Conservation (phyloP, 2,888 invertebrate genomes). For the Morpho helenor region DNA sequence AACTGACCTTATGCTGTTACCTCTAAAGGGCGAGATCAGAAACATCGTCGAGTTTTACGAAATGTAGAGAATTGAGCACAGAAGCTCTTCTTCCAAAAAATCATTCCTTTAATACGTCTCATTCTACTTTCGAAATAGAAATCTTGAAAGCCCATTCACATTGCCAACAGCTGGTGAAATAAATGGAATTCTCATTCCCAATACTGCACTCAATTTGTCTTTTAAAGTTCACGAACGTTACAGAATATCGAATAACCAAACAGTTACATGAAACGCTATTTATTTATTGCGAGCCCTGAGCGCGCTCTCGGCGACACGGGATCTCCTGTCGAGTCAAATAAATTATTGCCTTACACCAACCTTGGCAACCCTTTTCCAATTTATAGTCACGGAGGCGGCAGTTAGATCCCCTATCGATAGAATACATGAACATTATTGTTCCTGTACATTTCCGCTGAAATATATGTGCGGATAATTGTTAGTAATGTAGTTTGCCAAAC, state of each 20-base stretch:
- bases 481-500: too few relatives aligned
- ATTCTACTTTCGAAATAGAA: too few relatives aligned
- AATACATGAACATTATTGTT: constrained; percentile 2
- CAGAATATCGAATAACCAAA: constrained; percentile 56
- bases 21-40: background rate
- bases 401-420: constrained; percentile 1
- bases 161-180: background rate
- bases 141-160: background rate
- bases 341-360: constrained; percentile 50
- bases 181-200: constrained; percentile 2
- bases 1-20: background rate
- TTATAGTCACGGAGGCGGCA: constrained; percentile 9
- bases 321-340: constrained; percentile 54
- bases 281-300: constrained; percentile 51
- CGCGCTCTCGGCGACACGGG: constrained; percentile 47
- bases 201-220: constrained; percentile 25
- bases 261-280: constrained; percentile 48
- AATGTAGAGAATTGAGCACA: too few relatives aligned
- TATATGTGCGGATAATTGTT: background rate
- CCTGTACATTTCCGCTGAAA: background rate
- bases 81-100: too few relatives aligned
- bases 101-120: too few relatives aligned
- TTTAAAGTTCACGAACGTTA: constrained; percentile 49
- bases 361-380: constrained; percentile 37
- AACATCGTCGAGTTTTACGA: too few relatives aligned